Evolutionary conservation across 2,888 invertebrate genomes (phyloP), one percentile per base, ranked within the genome.

Genomic region (Stenotaenia linearis): DNA sequence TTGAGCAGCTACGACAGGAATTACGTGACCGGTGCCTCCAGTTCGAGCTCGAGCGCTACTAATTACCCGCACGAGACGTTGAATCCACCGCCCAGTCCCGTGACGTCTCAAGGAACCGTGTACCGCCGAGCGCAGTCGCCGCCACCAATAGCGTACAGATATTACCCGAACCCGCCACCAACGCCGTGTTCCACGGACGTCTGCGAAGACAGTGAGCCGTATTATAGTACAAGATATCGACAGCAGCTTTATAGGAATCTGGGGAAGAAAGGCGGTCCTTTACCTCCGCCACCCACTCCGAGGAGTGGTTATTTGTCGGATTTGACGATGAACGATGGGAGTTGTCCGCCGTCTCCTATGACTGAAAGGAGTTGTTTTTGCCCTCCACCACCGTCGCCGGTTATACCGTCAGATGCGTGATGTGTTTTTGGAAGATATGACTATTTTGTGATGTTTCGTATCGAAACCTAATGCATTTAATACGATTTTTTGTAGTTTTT

Each of bases 181-280:
- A 97, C 97, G 25, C 97, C 97, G 0, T 97, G 96, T 85, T 95
- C 95, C 82, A 96, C 97, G 40, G 97, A 97, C 83, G 94, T 96
- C 82, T 96, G 95, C 84, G 94, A 95, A 86, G 87, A 87, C 81
- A 86, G 86, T 82, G 86, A 87, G 82, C 85, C 86, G 9, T 86
- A 86, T 28, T 25, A 18, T 6, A n/a, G 21, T 9, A 23, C 56
- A 6, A 25, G 74, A 23, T 61, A 56, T 5, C 45, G 40, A 10
- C 69, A 35, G 25, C 50, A 18, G 1, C 75, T 82, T 56, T 81
- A 80, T 7, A 79, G 81, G 18, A 87, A 91, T 81, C 89, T 89
- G 83, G 89, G 89, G 81, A 91, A 90, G 83, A 90, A 90, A 83
- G 90, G 89, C 40, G 92, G 92, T 82, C 91, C 92, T 21, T 91